A percentile compares a stretch with the other conserved stretches of the same genome.
Evolutionary conservation across 1,140 invertebrate species (phyloP).

Genomic region (Oedothorax gibbosus): DNA sequence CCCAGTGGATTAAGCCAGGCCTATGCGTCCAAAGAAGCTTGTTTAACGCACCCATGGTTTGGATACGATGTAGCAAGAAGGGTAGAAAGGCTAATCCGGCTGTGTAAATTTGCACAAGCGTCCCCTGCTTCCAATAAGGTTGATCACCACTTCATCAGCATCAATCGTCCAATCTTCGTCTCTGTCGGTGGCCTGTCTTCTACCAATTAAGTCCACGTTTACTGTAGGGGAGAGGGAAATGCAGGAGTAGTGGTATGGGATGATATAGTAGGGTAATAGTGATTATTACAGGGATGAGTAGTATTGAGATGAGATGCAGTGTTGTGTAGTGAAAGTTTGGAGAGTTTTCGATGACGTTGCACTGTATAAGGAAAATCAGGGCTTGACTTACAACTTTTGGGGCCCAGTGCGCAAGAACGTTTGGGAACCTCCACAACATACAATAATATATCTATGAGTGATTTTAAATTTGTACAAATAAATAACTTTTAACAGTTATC

Average conservation of each 20-base stretch:
- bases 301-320: background rate
- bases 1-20: conserved; percentile 20
- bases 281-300: background rate
- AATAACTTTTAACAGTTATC: too few relatives aligned
- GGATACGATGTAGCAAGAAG: conserved; percentile 41
- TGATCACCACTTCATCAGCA: conserved; percentile 58
- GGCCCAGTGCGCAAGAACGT: too few relatives aligned
- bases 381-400: too few relatives aligned
- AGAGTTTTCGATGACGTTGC: too few relatives aligned
- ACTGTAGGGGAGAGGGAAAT: background rate
- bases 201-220: conserved; percentile 46
- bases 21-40: conserved; percentile 22
- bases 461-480: too few relatives aligned
- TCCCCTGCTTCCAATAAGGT: conserved; percentile 44
- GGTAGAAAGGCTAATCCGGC: conserved; percentile 32
- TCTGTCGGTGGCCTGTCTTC: conserved; percentile 34
- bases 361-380: too few relatives aligned
- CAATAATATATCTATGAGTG: too few relatives aligned
- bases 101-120: conserved; percentile 37
- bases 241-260: background rate
- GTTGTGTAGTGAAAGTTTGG: conserved; percentile 10
- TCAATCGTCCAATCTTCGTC: conserved; percentile 54
- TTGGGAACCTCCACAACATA: too few relatives aligned
- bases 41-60: conserved; percentile 46
- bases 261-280: background rate